Base-by-base conservation (phyloP, 2,888 invertebrate species). In the Ceratothoa steindachneri region DNA sequence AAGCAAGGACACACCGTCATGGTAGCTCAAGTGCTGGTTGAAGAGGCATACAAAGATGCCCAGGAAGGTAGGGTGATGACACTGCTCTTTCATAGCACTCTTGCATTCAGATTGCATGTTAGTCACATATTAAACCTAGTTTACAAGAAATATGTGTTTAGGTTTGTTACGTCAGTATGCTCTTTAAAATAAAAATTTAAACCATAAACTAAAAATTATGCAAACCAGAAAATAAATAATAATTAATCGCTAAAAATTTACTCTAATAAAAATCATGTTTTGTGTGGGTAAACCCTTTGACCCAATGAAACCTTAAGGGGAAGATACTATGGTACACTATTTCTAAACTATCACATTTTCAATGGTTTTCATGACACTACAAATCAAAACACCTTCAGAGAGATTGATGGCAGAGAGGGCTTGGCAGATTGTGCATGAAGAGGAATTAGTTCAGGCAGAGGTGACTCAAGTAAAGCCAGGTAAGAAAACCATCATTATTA, bases 1-100 rank as follows among this genome's bases (percentile, higher is more conserved):
- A 78, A 74, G 28, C 78, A 78, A 66, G 78, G 78, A 12, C 78
- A 78, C 67, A 75, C 78, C n/a, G 78, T 78, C 71, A 78, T 78
- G 78, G 78, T 78, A 51, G 78, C 78, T 51, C 78, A 78, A 72
- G 78, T 78, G 52, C 72, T 78, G 60, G 78, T 78, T 64, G 78
- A 78, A 70, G 78, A 78, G 60, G 78, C 78, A 55, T 78, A 74
- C 41, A 73, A 75, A 65, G 78, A 78, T 70, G 78, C 78, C 15
- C 75, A 78, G 64, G 73, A 75, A 65, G 78, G 78, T 78, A 74
- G 66, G 75, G 64, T n/a, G 5, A 53, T 29, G 15, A 51, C 22
- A 51, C 29, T 41, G 22, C 30, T 67, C 4, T 27, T 27, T n/a
- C n/a, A 19, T 3, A n/a, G 7, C 3, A 1, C 15, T 12, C 30